Evolutionary conservation across 1,140 invertebrate species (phyloP).

Genomic region (Temnothorax nylanderi): DNA sequence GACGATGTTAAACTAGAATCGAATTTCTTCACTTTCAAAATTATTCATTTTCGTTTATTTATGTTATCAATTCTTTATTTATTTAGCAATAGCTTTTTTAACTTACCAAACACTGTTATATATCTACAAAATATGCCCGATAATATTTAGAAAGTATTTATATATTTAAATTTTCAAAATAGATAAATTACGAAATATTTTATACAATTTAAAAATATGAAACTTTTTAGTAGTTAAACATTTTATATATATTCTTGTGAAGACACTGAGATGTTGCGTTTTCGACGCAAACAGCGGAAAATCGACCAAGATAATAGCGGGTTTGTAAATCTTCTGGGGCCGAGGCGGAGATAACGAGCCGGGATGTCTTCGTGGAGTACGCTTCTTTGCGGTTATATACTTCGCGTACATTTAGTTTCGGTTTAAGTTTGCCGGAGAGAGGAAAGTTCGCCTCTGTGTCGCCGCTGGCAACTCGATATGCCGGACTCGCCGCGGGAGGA

Average conservation of each 20-base stretch:
- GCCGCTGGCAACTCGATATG: not conserved
- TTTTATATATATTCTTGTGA: not conserved
- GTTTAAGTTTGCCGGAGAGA: conserved; percentile 54
- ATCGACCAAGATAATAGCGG: conserved; percentile 54
- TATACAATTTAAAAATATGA: not conserved
- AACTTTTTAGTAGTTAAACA: not conserved
- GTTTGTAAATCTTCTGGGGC: conserved; percentile 60
- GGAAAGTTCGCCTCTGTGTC: conserved; percentile 61
- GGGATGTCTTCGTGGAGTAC: conserved; percentile 43
- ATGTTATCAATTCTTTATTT: not conserved
- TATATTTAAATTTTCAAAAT: not conserved
- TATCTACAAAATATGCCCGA: not conserved
- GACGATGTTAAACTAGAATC: not conserved
- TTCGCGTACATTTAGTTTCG: conserved; percentile 61
- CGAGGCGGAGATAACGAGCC: conserved; percentile 50
- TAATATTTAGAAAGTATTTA: not conserved
- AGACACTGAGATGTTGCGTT: not conserved
- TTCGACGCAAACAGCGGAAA: conserved; percentile 6
- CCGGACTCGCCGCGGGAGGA: conserved; percentile 30
- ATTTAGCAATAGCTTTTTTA: not conserved
- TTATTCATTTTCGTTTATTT: not conserved
- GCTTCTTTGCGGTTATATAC: conserved; percentile 39
- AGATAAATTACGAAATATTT: not conserved
- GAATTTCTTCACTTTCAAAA: not conserved
- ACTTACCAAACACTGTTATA: not conserved